Base-by-base conservation (phyloP, 1,140 invertebrate species). In the Penaeus japonicus region DNA sequence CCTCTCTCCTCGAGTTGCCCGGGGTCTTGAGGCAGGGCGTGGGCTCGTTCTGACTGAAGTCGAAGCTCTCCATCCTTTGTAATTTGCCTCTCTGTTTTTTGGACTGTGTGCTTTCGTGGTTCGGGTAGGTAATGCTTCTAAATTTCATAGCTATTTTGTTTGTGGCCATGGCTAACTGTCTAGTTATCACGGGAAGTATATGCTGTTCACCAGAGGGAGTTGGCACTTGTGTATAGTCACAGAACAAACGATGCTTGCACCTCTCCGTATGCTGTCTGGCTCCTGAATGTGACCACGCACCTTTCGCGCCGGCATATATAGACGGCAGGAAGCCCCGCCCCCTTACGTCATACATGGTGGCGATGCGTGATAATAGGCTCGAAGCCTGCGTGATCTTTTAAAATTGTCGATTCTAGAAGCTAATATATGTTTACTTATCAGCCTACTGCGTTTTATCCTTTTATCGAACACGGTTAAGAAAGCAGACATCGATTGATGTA, bases 61-160 rank as follows among this genome's bases (percentile, higher is more conserved):
- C 86, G n/a, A 88, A 88, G 39, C 86, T 88, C 24, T 65, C 18
- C 86, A 88, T 88, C 47, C 86, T 70, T 54, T 88, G 86, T 17
- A 88, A 54, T 24, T 55, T 88, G 62, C 62, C 80, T 55, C 86
- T 57, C 32, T 78, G 77, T n/a, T 83, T 88, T 65, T 75, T 83
- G 24, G 73, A 54, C 20, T 32, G n/a, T n/a, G 79, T 59, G 27
- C 32, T 83, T 22, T 88, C 86, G 73, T 70, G 47, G 53, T 77
- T 88, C 0, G 86, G 86, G 24, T 88, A 88, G 1, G 86, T 88
- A 30, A 88, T 83, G 86, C 86, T 88, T 18, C 86, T 57, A 70
- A 88, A 88, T 53, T 88, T 88, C 65, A 88, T 88, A 0, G 86
- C 30, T 15, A 83, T 53, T 79, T 88, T 88, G 62, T 88, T 88